Evolutionary conservation across 2,888 invertebrate species (phyloP), one percentile per base, ranked within the genome.

Genomic region (Therioaphis trifolii): DNA sequence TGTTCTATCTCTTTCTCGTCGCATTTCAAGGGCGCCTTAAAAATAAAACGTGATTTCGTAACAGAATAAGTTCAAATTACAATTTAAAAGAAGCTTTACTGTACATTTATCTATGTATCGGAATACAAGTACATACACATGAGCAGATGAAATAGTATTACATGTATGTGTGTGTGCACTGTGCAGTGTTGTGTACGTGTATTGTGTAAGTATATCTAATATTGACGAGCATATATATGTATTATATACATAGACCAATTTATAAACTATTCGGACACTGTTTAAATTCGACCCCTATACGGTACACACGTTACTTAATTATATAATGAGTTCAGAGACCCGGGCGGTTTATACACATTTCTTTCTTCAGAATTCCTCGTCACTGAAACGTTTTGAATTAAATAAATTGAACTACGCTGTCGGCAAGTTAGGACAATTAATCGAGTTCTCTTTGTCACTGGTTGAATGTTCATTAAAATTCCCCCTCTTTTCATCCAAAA

Each of bases 11-110:
- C 43, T 43, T 43, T 24, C 24, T 43, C 21, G 24, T 24, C 43
- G 24, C 24, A 69, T 24, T 74, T 74, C 74, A 55, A 74, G 74
- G 74, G 55, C 74, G 40, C 27, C 74, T 74, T 74, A 74, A 74
- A 74, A 74, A 74, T 74, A 74, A 71, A 74, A 74, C 74, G 15
- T 35, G 21, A 40, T 74, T 74, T 55, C 74, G 55, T 55, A 35
- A 55, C 55, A 35, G 40, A 29, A 5, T 21, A 35, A 72, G 35
- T 72, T 35, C 21, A n/a, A 35, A 24, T 52, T 72, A 35, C 52
- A 21, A n/a, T n/a, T 52, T 52, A n/a, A n/a, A n/a, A n/a, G n/a
- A n/a, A n/a, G n/a, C n/a, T 52, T 5, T n/a, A 3, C 0, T 5
- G 52, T n/a, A n/a, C 18, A 52, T 5, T n/a, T n/a, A n/a, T n/a